Evolutionary conservation across 1,140 invertebrate genomes (phyloP).

Genomic region (Platyura marginata): DNA sequence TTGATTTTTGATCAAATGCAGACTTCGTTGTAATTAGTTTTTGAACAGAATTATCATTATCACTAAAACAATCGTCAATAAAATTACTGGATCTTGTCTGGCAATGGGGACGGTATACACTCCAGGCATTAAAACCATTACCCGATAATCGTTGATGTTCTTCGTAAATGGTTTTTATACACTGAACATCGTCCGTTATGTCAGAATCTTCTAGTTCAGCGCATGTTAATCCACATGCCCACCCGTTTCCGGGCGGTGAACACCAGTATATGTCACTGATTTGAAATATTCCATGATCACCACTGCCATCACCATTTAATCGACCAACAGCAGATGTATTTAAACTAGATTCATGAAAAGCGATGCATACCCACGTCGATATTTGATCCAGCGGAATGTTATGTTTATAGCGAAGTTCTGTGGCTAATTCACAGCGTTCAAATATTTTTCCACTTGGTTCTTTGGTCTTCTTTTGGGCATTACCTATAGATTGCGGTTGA

Average conservation of each 20-base stretch:
- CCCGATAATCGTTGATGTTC: conserved; percentile 39
- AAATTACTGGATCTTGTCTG: conserved; percentile 15
- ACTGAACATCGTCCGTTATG: conserved; percentile 44
- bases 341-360: conserved; percentile 44
- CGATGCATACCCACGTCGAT: conserved; percentile 53
- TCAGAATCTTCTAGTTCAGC: conserved; percentile 37
- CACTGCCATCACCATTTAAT: conserved; percentile 33
- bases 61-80: conserved; percentile 21
- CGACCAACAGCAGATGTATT: conserved; percentile 42
- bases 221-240: conserved; percentile 38
- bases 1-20: neutral
- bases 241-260: conserved; percentile 32
- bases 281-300: conserved; percentile 48
- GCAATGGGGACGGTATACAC: conserved; percentile 33
- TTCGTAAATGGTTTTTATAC: conserved; percentile 37
- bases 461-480: no score
- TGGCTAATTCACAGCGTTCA: conserved; percentile 35
- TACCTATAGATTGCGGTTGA: no score
- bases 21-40: conserved; percentile 16
- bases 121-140: conserved; percentile 53
- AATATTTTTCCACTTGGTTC: conserved; percentile 29
- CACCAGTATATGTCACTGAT: conserved; percentile 51
- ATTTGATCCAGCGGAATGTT: conserved; percentile 30
- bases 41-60: conserved; percentile 32
- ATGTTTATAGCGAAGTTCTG: conserved; percentile 28